phyloP scores from a whole-genome alignment of 2,888 invertebrate species.

The Polymixis flavicincta region DNA sequence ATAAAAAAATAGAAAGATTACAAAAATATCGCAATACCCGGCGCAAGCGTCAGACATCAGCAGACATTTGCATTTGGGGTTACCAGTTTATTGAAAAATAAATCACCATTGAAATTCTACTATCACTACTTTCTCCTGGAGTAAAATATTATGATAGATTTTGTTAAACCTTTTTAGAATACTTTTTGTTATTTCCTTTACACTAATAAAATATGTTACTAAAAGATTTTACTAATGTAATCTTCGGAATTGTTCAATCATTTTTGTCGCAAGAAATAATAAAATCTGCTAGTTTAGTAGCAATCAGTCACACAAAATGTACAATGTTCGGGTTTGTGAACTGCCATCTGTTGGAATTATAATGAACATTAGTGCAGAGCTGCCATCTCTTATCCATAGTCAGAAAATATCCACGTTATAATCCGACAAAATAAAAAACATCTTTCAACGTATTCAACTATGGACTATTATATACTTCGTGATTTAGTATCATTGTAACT shows the following conservation, averaged over 20 bases:
- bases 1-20: background rate
- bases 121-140: too few species aligned
- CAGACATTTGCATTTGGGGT: background rate
- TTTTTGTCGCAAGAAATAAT: too few species aligned
- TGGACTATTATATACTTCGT: too few species aligned
- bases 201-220: background rate
- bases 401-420: background rate
- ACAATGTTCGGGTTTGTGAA: background rate
- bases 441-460: background rate
- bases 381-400: background rate
- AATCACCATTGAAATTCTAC: background rate
- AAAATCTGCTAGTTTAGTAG: background rate
- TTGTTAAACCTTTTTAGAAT: too few species aligned
- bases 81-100: background rate
- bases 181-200: too few species aligned
- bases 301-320: background rate
- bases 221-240: too few species aligned
- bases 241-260: too few species aligned
- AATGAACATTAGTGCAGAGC: background rate
- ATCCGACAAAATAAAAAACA: background rate
- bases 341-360: too few species aligned
- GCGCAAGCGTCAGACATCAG: conserved; percentile 7
- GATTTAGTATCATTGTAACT: too few species aligned
- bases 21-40: background rate
- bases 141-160: too few species aligned